Base-by-base conservation (phyloP, 1,140 invertebrate species). In the Plodia interpunctella region DNA sequence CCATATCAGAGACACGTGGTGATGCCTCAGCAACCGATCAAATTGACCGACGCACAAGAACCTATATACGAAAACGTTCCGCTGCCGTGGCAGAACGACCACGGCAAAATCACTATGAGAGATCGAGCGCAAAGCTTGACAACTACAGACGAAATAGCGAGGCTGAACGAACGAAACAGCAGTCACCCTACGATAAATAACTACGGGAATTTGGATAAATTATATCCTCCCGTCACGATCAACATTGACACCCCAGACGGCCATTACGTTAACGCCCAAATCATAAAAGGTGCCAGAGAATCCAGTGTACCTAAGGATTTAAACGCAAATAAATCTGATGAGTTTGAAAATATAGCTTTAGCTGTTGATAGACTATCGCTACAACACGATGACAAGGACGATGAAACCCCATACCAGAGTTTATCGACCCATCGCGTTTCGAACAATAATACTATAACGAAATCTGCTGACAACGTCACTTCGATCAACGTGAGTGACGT, bases 51-150 rank as follows among this genome's bases (percentile, higher is more conserved):
- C 63, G 84, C 91, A 0, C 88, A 90, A 18, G 94, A 95, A 76
- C 94, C 94, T 0, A 96, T 96, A 60, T 96, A 95, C 76, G 94
- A 96, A 76, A 96, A 96, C 69, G 93, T 95, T 8, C 94, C 94
- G 9, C 68, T 94, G 19, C 90, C 92, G 0, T 93, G 92, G 86
- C 91, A 92, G 57, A 91, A 88, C 63, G 90, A 91, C 57, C 32
- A 60, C 57, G 70, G 70, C 2, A 75, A 77, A 30, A 51, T 70
- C 4, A 76, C 74, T 15, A 90, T 91, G 72, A 81, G 93, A 13
- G 92, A 92, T 60, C 80, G 93, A 19, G 92, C 93, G 4, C 92
- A 93, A 50, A 94, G 93, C 65, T 90, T 94, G 35, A 93, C 94
- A 38, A 93, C 93, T 0, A 92, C 93, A 0, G 92, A 93, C 8